Conservation (phyloP, 1,140 invertebrate genomes). For the Lutraria rhynchaena region DNA sequence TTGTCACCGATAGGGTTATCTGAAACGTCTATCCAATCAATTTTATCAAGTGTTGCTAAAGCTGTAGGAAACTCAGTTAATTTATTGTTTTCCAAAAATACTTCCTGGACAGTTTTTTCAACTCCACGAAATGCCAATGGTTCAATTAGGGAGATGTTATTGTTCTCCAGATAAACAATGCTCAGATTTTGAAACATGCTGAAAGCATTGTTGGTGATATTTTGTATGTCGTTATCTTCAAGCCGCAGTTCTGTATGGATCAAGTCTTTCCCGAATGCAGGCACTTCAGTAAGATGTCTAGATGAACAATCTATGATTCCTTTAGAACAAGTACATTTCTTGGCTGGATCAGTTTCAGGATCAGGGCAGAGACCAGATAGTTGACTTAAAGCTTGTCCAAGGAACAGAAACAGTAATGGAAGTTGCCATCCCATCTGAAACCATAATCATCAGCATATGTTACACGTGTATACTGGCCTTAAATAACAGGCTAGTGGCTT, state of each 20-base stretch:
- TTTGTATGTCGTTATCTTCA: conserved; percentile 29
- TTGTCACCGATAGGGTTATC: conserved; percentile 38
- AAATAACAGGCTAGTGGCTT: no score
- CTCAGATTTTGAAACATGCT: conserved; percentile 1
- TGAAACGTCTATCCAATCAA: conserved; percentile 13
- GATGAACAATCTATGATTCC: conserved; percentile 35
- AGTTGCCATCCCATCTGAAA: no score
- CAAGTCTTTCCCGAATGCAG: not conserved
- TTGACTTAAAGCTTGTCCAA: no score
- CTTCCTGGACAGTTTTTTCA: not conserved
- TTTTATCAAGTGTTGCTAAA: not conserved
- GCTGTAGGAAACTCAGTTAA: conserved; percentile 16
- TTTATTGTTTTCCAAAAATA: conserved; percentile 24
- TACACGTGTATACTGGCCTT: no score
- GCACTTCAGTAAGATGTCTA: conserved; percentile 18
- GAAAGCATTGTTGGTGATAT: conserved; percentile 27
- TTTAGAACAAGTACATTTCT: conserved; percentile 16
- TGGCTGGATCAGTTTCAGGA: not conserved
- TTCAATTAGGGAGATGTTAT: conserved; percentile 20
- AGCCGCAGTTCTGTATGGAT: conserved; percentile 21
- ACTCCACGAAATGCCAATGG: conserved; percentile 30
- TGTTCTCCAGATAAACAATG: conserved; percentile 23
- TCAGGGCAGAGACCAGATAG: not conserved
- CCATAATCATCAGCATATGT: no score
- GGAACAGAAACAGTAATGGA: no score